Evolutionary conservation across 2,888 invertebrate species (phyloP).

Genomic region (Neelides folsomi): DNA sequence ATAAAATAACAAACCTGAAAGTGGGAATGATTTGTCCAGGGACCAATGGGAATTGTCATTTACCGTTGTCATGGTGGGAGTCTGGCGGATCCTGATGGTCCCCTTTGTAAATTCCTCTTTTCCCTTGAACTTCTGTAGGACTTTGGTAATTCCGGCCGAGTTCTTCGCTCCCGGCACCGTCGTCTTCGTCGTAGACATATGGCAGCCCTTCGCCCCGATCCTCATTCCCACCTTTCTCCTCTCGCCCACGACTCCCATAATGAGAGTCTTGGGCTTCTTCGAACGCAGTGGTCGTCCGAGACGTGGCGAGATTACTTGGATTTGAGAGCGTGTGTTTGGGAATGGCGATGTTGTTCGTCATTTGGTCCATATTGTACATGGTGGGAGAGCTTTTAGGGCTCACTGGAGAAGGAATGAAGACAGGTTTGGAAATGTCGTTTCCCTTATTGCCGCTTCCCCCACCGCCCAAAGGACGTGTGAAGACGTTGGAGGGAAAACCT

Average conservation of each 20-base stretch:
- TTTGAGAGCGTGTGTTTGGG: constrained; percentile 33
- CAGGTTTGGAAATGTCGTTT: constrained; percentile 28
- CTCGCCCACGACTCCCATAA: constrained; percentile 4
- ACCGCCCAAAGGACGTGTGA: constrained; percentile 12
- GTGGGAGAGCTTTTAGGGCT: constrained; percentile 32
- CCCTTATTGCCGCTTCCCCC: constrained; percentile 14
- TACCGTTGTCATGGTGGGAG: constrained; percentile 31
- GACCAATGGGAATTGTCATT: too few relatives aligned
- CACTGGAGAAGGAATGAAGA: constrained; percentile 33
- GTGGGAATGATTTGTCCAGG: too few relatives aligned
- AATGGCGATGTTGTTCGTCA: constrained; percentile 34
- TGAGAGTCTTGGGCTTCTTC: too few relatives aligned
- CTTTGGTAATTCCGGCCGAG: constrained; percentile 19
- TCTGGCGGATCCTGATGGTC: constrained; percentile 25
- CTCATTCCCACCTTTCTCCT: constrained; percentile 10
- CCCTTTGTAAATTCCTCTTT: constrained; percentile 31
- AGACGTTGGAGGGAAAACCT: constrained; percentile 19
- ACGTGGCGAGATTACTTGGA: constrained; percentile 33
- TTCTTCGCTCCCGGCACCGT: constrained; percentile 22
- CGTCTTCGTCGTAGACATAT: constrained; percentile 14
- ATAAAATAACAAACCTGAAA: too few relatives aligned
- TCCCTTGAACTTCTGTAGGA: constrained; percentile 29
- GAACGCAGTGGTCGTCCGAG: constrained; percentile 24
- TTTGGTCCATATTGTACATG: constrained; percentile 34
- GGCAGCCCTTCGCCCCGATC: constrained; percentile 12